Conservation (phyloP, 1,140 invertebrate genomes). For the Marisa cornuarietis region DNA sequence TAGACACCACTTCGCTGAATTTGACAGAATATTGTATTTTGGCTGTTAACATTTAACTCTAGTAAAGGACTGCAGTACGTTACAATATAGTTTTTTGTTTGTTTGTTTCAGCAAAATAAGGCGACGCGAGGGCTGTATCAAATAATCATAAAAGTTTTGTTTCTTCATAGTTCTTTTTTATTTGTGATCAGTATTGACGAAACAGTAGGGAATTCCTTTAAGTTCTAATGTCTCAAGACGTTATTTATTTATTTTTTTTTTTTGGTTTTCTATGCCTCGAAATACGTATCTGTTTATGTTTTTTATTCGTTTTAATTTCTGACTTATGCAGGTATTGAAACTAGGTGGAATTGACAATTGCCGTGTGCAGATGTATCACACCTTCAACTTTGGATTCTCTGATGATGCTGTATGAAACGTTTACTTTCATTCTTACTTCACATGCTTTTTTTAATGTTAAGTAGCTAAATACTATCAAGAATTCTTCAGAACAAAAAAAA, state of each 20-base stretch:
- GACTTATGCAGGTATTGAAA: slow-evolving; percentile 61
- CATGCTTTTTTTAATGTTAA: not conserved
- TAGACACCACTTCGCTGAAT: not conserved
- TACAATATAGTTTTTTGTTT: not conserved
- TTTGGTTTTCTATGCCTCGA: too few species aligned
- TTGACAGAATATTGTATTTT: not conserved
- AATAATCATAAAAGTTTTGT: too few species aligned
- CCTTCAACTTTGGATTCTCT: slow-evolving; percentile 59
- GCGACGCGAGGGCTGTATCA: too few species aligned
- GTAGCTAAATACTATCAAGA: not conserved
- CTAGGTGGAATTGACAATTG: slow-evolving; percentile 69
- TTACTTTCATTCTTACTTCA: not conserved
- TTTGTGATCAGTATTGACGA: too few species aligned
- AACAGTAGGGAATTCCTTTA: too few species aligned
- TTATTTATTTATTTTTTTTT: too few species aligned
- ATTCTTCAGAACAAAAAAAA: not conserved
- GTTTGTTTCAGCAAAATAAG: too few species aligned
- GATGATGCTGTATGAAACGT: slow-evolving; percentile 46
- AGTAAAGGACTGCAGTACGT: not conserved
- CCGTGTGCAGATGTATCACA: slow-evolving; percentile 60
- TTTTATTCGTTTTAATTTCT: too few species aligned
- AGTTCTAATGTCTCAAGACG: too few species aligned
- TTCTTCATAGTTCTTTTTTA: too few species aligned
- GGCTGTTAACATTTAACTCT: not conserved
- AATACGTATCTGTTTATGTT: too few species aligned